These are phyloP conservation scores for Cryptops parisi DNA, from an alignment of 2,888 invertebrate genomes.

Conservation along the genomic window DNA sequence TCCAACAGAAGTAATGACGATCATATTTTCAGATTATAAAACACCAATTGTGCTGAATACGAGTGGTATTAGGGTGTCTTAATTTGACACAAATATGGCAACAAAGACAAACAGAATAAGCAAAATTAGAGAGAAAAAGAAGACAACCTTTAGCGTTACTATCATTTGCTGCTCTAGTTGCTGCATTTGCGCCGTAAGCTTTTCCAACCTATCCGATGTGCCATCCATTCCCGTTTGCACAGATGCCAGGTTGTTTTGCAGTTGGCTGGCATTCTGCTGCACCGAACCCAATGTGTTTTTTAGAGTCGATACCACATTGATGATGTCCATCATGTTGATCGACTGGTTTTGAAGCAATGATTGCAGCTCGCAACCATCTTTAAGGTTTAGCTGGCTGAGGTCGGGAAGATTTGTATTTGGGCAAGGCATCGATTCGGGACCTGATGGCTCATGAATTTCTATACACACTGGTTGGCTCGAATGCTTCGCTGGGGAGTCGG, in stretches of 20 bases:
- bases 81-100: slow-evolving; percentile 7
- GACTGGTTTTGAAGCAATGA: not conserved
- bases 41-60: too few species aligned
- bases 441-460: not conserved
- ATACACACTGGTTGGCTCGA: not conserved
- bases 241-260: slow-evolving; percentile 2
- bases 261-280: not conserved
- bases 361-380: slow-evolving; percentile 1
- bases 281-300: not conserved
- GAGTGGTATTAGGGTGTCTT: too few species aligned
- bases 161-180: slow-evolving; percentile 5
- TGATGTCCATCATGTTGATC: not conserved
- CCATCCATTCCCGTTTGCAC: slow-evolving; percentile 3
- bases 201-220: slow-evolving; percentile 2
- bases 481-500: not conserved
- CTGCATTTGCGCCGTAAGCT: slow-evolving; percentile 3
- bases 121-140: slow-evolving; percentile 8
- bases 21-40: too few species aligned
- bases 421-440: not conserved
- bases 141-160: slow-evolving; percentile 2
- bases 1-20: too few species aligned
- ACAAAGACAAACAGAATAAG: slow-evolving; percentile 7
- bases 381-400: not conserved
- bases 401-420: not conserved
- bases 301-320: not conserved